Percentiles rank a stretch among this genome's conserved stretches.
Conservation (phyloP, 1,140 invertebrate genomes). For the Bombus polaris region DNA sequence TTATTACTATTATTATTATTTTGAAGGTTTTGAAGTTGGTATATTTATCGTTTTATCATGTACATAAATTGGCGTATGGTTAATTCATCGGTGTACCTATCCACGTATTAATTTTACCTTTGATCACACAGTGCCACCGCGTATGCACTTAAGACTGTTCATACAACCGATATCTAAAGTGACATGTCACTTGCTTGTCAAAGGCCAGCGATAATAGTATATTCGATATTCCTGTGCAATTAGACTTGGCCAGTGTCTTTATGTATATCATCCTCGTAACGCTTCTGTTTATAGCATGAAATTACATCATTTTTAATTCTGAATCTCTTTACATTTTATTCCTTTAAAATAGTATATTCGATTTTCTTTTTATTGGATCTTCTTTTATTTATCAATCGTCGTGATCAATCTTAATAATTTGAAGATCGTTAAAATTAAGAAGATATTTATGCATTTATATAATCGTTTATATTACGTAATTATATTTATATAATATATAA, state of each 20-base stretch:
- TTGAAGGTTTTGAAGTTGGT: too few species aligned
- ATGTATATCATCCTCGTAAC: neutral
- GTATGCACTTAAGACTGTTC: constrained; percentile 53
- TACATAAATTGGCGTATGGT: neutral
- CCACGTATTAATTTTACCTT: constrained; percentile 13
- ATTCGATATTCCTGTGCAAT: constrained; percentile 40
- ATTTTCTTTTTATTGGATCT: too few species aligned
- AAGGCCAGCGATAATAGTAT: constrained; percentile 54
- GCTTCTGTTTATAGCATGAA: constrained; percentile 9
- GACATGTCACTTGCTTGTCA: constrained; percentile 51
- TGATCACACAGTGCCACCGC: neutral
- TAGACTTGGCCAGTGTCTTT: constrained; percentile 31
- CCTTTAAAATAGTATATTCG: too few species aligned
- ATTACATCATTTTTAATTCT: neutral
- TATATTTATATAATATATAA: neutral
- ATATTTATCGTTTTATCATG: neutral
- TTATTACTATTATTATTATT: too few species aligned
- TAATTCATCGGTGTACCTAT: neutral
- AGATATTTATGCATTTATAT: neutral
- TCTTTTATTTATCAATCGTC: too few species aligned
- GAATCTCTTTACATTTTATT: neutral
- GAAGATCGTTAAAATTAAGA: neutral
- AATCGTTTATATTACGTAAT: too few species aligned
- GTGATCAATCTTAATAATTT: neutral
- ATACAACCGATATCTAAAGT: constrained; percentile 28